Evolutionary conservation across 2,888 invertebrate species (phyloP).

Genomic region (Tiphia femorata): DNA sequence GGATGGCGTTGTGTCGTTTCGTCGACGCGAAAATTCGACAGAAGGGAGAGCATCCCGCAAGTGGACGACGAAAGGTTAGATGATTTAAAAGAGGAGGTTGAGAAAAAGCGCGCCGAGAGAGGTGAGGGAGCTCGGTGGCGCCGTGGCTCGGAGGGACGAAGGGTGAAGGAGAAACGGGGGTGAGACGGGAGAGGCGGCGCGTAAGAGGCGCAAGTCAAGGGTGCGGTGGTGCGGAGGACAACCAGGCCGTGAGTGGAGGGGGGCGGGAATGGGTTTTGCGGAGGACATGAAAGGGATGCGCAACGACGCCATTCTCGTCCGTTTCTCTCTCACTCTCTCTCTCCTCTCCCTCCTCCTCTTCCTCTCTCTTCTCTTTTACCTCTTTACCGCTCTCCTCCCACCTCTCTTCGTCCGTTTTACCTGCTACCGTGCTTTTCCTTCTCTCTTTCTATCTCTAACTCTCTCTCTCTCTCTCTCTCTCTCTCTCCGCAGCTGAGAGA

Average conservation of each 20-base stretch:
- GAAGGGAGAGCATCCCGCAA: not conserved
- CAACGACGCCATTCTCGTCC: conserved; percentile 55
- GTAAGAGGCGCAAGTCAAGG: conserved; percentile 48
- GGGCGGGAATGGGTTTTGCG: conserved; percentile 48
- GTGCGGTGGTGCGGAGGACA: conserved; percentile 42
- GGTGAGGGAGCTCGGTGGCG: conserved; percentile 9
- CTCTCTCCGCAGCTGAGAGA: conserved; percentile 20
- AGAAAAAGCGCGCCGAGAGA: conserved; percentile 20
- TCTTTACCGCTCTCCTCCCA: too few relatives aligned
- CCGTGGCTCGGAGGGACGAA: conserved; percentile 31
- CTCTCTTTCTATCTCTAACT: not conserved
- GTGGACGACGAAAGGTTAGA: not conserved
- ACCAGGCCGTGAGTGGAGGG: conserved; percentile 6
- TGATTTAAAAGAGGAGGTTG: not conserved
- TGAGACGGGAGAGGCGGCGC: conserved; percentile 32
- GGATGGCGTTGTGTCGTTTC: conserved; percentile 7
- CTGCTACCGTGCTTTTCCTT: too few relatives aligned
- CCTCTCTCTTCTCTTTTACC: too few relatives aligned
- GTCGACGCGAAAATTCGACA: too few relatives aligned
- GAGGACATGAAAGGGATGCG: conserved; percentile 52
- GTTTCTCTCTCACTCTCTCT: conserved; percentile 30
- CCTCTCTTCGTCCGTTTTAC: too few relatives aligned
- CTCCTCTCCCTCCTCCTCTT: not conserved
- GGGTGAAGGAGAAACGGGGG: conserved; percentile 31
- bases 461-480: not conserved